These are phyloP conservation scores for Actinia tenebrosa DNA, from an alignment of 64 coral and sea anemone species.

Conservation along the genomic window DNA sequence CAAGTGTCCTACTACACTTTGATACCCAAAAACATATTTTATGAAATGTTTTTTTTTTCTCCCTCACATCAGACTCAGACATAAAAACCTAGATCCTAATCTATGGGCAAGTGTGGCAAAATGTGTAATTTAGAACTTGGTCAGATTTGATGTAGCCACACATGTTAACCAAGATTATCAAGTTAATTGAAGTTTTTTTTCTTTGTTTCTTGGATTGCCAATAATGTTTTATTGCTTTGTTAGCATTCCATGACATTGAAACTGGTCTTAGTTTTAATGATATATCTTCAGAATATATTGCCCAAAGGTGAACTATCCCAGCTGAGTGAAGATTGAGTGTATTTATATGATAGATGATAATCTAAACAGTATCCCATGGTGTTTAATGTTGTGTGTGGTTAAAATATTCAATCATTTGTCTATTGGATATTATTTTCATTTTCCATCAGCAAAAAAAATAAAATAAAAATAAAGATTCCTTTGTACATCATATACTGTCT, in stretches of 20 bases:
- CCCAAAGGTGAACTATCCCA: not conserved
- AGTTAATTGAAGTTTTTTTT: not conserved
- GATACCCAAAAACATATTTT: not conserved
- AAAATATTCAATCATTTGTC: slow-evolving; percentile 4
- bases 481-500: not conserved
- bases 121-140: not conserved
- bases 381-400: slow-evolving; percentile 1
- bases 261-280: not conserved
- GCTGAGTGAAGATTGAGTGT: slow-evolving; percentile 5
- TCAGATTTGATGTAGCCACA: not conserved
- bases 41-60: not conserved
- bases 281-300: not conserved
- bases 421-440: not conserved
- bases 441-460: not conserved
- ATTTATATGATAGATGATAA: not conserved
- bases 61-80: not conserved
- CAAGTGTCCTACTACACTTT: not conserved
- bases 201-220: not conserved
- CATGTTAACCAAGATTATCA: not conserved
- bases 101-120: not conserved
- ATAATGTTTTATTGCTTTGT: not conserved
- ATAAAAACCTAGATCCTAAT: not conserved
- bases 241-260: not conserved
- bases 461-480: not conserved
- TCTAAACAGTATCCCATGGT: slow-evolving; percentile 2